These are phyloP conservation scores for Coelopa pilipes DNA, from an alignment of 2,888 invertebrate genomes.

Conservation along the genomic window DNA sequence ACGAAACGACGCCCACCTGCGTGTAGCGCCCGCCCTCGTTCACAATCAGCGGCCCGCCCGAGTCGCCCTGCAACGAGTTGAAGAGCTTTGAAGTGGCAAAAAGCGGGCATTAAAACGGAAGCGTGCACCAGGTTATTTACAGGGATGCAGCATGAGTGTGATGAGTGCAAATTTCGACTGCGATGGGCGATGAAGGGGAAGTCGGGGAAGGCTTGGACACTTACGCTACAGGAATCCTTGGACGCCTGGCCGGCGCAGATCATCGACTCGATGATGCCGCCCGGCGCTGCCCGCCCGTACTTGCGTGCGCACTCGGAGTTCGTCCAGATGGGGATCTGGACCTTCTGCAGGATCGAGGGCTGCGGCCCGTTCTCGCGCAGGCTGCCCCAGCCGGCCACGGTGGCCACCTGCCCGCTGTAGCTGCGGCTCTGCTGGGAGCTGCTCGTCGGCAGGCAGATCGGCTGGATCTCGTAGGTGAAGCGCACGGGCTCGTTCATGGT, in stretches of 20 bases:
- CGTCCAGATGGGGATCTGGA: slow-evolving; percentile 84
- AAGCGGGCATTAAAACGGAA: background rate
- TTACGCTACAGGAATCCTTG: slow-evolving; percentile 90
- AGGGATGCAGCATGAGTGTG: background rate
- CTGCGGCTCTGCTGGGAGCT: slow-evolving; percentile 66
- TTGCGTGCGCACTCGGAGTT: slow-evolving; percentile 81
- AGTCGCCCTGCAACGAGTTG: slow-evolving; percentile 76
- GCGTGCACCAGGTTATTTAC: background rate
- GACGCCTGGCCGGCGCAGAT: slow-evolving; percentile 86
- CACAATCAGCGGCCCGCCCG: slow-evolving; percentile 88
- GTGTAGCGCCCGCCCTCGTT: slow-evolving; percentile 80
- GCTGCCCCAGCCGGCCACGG: slow-evolving; percentile 84
- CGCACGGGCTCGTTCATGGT: slow-evolving; percentile 81
- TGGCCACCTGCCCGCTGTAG: slow-evolving; percentile 78
- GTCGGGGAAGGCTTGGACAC: slow-evolving; percentile 64
- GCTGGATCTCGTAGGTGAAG: slow-evolving; percentile 77
- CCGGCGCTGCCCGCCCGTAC: slow-evolving; percentile 86
- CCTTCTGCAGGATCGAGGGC: slow-evolving; percentile 83
- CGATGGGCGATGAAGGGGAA: background rate
- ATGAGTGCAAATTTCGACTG: background rate
- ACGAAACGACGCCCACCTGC: slow-evolving; percentile 88
- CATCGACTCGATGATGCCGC: slow-evolving; percentile 89
- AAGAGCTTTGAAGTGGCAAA: slow-evolving; percentile 11
- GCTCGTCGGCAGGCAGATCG: slow-evolving; percentile 79
- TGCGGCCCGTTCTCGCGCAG: slow-evolving; percentile 77